Conservation (phyloP, 2,888 invertebrate species). For the Cantharis nigra region DNA sequence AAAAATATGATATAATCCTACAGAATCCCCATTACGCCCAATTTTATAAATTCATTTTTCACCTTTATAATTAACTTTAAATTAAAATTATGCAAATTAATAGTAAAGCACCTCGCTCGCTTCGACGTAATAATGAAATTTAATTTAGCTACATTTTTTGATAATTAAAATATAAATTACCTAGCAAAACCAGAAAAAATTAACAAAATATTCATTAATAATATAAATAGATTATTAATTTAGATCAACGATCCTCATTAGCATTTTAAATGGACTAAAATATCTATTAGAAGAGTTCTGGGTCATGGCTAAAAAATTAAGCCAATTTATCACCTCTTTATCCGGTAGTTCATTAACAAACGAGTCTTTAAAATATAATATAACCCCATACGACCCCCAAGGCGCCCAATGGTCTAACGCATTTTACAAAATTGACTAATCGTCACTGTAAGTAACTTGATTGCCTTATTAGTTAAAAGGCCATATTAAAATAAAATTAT, state of each 20-base stretch:
- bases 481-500: not conserved
- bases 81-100: too few relatives aligned
- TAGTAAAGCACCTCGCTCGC: too few relatives aligned
- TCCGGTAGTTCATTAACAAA: not conserved
- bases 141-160: not conserved
- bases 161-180: not conserved
- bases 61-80: not conserved
- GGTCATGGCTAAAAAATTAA: not conserved
- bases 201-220: not conserved
- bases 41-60: not conserved
- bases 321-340: not conserved
- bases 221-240: not conserved
- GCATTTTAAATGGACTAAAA: not conserved
- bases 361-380: not conserved
- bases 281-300: not conserved
- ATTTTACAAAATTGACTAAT: not conserved
- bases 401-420: not conserved
- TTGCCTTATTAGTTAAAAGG: not conserved
- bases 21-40: not conserved
- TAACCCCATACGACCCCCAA: not conserved
- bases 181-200: not conserved
- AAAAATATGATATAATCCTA: not conserved
- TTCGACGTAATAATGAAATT: too few relatives aligned
- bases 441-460: not conserved
- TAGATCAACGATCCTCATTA: not conserved